Base-by-base conservation (phyloP, 2,797 vertebrate species). In the Enteromius thamalakanensis region DNA sequence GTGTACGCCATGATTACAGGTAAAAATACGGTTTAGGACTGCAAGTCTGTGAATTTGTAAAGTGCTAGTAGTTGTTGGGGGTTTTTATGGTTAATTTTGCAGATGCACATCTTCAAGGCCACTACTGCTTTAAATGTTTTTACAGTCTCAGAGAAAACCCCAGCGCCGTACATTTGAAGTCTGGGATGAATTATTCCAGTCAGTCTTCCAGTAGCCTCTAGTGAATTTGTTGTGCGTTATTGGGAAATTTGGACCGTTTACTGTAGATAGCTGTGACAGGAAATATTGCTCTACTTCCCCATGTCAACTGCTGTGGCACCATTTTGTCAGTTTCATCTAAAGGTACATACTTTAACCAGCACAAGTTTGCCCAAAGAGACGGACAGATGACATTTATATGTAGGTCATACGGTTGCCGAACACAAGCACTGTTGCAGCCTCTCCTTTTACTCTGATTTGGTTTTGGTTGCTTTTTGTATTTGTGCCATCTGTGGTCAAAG, bases 201-300 rank as follows among this genome's bases (percentile, higher is more conserved):
- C 37, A 49, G 32, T 53, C 70, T 19, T 11, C 26, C 71, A 74
- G 71, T 53, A 29, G 47, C 15, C 15, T 65, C 62, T 34, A 19
- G 29, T 1, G 62, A 65, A 34, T 62, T 76, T 71, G 42, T 29
- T 17, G 29, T 47, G 6, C 19, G 1, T 7, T 53, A n/a, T 82
- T 80, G 81, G 65, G 81, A 85, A 69, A 83, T 45, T 62, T 40
- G 37, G n/a, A 62, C 49, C 9, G 58, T 76, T 87, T 68, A 51
- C 76, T 71, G 58, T 60, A 49, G 55, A 80, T 40, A 68, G 42
- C 15, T 34, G 51, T 80, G 71, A 81, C 84, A 85, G 79, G 84
- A 87, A 88, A 83, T 47, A 32, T 78, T 72, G 83, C 72, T 82
- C 81, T 82, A 87, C 85, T 87, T 88, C 89, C 87, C 85, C 79